Evolutionary conservation across 2,888 invertebrate genomes (phyloP), one percentile per base, ranked within the genome.

Genomic region (Dryocosmus kuriphilus): DNA sequence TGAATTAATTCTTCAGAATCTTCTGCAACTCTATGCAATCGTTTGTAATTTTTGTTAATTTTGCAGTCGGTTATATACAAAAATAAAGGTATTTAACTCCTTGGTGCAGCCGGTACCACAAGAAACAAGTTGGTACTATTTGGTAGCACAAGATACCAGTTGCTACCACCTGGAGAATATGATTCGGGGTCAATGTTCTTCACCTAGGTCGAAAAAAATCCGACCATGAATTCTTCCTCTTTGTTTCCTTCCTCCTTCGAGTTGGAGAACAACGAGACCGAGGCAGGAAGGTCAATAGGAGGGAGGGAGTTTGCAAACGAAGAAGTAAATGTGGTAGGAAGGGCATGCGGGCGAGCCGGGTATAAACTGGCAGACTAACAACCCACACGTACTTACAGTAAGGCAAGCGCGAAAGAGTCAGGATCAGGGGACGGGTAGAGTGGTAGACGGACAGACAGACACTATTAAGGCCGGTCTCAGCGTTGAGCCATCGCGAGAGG

Each of bases 331-430:
- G 82, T 81, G 74, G 85, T 86, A 86, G 84, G 82, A 85, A 85
- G 84, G 79, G 83, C 78, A 85, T 81, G 83, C 79, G 82, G 80
- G 81, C 81, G 83, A 83, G 80, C 77, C 82, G 85, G 81, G 88
- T 87, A 90, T 90, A 90, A 90, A 90, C 88, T 89, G 89, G 83
- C 85, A 87, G 89, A 88, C 89, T 89, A 89, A 89, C 90, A 89
- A 90, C 90, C 89, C 88, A 90, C 90, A 89, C 90, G 89, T 88
- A 88, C 85, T 82, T 82, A 88, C 88, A 89, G 87, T 80, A 80
- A 82, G 83, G 82, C 78, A 80, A 79, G 82, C 80, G 82, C 82
- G 85, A 84, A 85, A 84, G 85, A 82, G 83, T 79, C 74, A 35
- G 51, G 73, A 76, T 7, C 32, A 32, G 32, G 32, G 32, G 32